Conservation (phyloP, 2,888 invertebrate species). For the Aelia acuminata region DNA sequence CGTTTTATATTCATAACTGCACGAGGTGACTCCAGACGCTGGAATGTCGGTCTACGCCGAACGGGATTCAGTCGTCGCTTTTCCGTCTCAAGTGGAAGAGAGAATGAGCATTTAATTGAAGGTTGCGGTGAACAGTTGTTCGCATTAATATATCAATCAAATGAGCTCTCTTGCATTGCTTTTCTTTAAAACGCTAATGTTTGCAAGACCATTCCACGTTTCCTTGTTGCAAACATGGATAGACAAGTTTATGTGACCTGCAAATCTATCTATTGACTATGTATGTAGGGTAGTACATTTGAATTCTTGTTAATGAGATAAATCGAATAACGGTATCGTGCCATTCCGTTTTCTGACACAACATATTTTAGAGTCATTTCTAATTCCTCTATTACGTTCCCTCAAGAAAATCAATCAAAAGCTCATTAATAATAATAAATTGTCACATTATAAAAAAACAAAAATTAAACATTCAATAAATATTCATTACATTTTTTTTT, state of each 20-base stretch:
- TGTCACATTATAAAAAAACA: too few species aligned
- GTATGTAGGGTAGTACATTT: neutral
- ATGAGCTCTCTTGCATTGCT: neutral
- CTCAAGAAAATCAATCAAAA: too few species aligned
- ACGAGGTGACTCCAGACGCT: neutral
- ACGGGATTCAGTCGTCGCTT: neutral
- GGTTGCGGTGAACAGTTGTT: too few species aligned
- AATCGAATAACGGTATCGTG: neutral
- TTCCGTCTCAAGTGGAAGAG: neutral
- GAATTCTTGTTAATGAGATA: neutral
- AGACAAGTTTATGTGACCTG: neutral
- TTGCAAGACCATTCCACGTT: neutral
- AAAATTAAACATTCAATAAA: too few species aligned
- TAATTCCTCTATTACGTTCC: too few species aligned
- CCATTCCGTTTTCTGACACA: neutral
- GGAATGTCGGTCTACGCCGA: neutral
- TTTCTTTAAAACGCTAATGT: neutral
- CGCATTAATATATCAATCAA: neutral
- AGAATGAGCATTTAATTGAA: neutral
- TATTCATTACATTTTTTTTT: too few species aligned
- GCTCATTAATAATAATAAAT: too few species aligned
- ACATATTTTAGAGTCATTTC: too few species aligned
- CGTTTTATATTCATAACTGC: slow-evolving; percentile 42
- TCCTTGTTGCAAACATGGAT: neutral
- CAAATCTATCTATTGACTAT: neutral